Base-by-base conservation (phyloP, 2,888 invertebrate genomes). In the Rutpela maculata region DNA sequence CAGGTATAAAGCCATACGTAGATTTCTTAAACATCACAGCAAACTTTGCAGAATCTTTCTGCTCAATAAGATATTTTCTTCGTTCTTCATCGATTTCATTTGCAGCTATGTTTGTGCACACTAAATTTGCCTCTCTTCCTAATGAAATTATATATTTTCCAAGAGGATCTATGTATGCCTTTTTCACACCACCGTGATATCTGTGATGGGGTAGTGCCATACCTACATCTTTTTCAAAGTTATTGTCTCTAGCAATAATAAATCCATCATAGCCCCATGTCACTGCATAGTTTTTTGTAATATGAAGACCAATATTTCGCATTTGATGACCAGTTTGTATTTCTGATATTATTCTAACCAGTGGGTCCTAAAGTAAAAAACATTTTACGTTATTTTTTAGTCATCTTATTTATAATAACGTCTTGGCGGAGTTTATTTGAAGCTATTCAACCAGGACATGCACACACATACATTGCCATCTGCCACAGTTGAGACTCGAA, bases 221-320 rank as follows among this genome's bases (percentile, higher is more conserved):
- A 1, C 84, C 87, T 0, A 86, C 35, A 0, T 84, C 62, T 50
- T 81, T 76, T 6, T 81, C 78, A 18, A 89, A 83, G 38, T 86
- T 85, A 0, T 75, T 65, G 26, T 85, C 85, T 73, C 89, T 87
- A 0, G 90, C 80, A 1, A 90, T 84, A 1, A 90, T 84, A 17
- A 90, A 81, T 2, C 92, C 92, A 80, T 91, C 91, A 12, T 88
- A 86, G 1, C 90, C 89, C 78, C 86, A 87, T 10, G 90, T 90
- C 0, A 89, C 80, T 0, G 90, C 81, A 84, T 90, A 88, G 6
- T 85, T 67, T 59, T 86, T 86, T 78, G 89, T 87, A 1, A 87
- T 83, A 18, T 81, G 85, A 12, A 90, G 73, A 18, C 81, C 79
- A 4, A 89, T 88, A 38, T 88, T 82, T 50, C 89, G 86, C 60